phyloP scores from a whole-genome alignment of 2,888 invertebrate species.

The Caenorhabditis becei region DNA sequence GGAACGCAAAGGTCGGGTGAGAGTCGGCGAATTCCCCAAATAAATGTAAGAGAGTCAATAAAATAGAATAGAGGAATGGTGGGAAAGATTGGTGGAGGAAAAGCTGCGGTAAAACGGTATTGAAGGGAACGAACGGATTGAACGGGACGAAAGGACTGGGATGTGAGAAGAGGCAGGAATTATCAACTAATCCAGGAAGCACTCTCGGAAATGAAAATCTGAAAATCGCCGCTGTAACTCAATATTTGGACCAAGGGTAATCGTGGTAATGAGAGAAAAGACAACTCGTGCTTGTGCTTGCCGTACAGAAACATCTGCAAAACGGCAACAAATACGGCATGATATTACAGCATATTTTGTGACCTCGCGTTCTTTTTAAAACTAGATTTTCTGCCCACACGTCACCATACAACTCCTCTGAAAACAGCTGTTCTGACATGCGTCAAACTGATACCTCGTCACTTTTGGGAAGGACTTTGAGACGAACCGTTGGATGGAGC shows the following conservation, averaged over 20 bases:
- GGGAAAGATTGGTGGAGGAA: not conserved
- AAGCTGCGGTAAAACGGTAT: not conserved
- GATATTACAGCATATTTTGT: not conserved
- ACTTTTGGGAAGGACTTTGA: not conserved
- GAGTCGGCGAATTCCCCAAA: constrained; percentile 24
- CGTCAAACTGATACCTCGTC: not conserved
- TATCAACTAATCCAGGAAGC: constrained; percentile 14
- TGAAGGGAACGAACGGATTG: not conserved
- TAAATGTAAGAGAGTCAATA: constrained; percentile 52
- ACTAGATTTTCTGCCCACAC: constrained; percentile 26
- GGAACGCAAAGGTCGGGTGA: constrained; percentile 30
- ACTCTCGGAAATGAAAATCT: constrained; percentile 26
- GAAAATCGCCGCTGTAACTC: constrained; percentile 6
- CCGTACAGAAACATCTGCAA: no score
- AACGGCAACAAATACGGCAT: not conserved
- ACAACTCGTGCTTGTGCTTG: no score
- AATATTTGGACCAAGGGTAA: not conserved
- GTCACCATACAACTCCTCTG: constrained; percentile 18
- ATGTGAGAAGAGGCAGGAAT: not conserved
- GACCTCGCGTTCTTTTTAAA: constrained; percentile 13
- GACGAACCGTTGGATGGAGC: not conserved
- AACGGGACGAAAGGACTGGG: not conserved
- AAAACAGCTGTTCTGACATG: constrained; percentile 37
- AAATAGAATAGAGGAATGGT: constrained; percentile 21
- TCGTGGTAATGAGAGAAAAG: not conserved